Conservation (phyloP, 2,797 vertebrate species). For the Parambassis ranga region DNA sequence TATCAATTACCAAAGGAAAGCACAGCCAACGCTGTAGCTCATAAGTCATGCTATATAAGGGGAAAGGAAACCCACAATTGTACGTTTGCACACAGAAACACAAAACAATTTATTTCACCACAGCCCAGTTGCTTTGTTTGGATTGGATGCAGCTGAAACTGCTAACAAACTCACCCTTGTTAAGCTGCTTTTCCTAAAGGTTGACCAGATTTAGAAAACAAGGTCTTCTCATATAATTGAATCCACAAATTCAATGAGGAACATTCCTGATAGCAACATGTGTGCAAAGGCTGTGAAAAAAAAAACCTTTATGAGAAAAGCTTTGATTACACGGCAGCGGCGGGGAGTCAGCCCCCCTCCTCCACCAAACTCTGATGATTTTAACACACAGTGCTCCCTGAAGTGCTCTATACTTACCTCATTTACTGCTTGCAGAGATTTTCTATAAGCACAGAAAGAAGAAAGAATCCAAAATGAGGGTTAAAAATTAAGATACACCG, state of each 20-base stretch:
- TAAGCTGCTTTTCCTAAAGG: conserved; percentile 55
- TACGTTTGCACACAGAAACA: background rate
- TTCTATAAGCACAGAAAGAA: background rate
- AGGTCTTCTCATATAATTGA: conserved; percentile 52
- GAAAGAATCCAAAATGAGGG: background rate
- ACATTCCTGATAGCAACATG: conserved; percentile 46
- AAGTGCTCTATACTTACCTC: conserved; percentile 36
- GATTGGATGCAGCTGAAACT: conserved; percentile 63
- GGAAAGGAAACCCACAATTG: conserved; percentile 12
- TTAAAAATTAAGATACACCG: conserved; percentile 13
- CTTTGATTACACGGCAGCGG: conserved; percentile 45
- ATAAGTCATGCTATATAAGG: conserved; percentile 13
- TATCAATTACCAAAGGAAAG: conserved; percentile 64
- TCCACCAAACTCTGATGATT: conserved; percentile 52
- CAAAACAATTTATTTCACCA: conserved; percentile 57
- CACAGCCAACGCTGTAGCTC: conserved; percentile 20
- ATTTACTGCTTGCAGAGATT: conserved; percentile 47
- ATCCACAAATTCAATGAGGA: conserved; percentile 50
- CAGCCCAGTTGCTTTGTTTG: conserved; percentile 57
- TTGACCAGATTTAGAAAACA: conserved; percentile 46
- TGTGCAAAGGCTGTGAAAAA: conserved; percentile 24
- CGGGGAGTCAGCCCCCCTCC: conserved; percentile 10
- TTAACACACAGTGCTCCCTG: conserved; percentile 44
- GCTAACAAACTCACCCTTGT: conserved; percentile 57
- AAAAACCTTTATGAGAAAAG: conserved; percentile 36